Conservation (phyloP, 2,888 invertebrate species). For the Hemistola chrysoprasaria region DNA sequence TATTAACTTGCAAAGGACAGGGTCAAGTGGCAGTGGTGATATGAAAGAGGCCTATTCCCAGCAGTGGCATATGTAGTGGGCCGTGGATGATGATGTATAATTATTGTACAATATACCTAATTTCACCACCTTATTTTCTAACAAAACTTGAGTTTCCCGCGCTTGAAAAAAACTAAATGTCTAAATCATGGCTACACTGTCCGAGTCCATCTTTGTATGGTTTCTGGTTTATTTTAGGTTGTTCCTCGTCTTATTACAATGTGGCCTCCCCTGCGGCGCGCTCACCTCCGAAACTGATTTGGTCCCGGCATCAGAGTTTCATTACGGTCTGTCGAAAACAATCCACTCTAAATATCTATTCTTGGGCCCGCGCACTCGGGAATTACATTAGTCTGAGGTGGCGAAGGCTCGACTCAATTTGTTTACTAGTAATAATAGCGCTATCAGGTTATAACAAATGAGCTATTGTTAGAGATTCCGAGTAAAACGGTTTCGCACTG, state of each 20-base stretch:
- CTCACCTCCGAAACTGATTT: constrained; percentile 79
- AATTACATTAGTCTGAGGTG: constrained; percentile 83
- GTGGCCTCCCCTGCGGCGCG: constrained; percentile 80
- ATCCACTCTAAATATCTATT: constrained; percentile 83
- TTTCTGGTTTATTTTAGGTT: constrained; percentile 79
- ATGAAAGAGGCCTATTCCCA: no score
- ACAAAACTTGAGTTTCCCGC: no score
- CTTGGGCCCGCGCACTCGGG: constrained; percentile 78
- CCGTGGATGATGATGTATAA: no score
- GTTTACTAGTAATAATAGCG: constrained; percentile 79
- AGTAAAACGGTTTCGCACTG: constrained; percentile 71
- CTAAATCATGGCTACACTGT: constrained; percentile 10
- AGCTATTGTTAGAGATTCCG: constrained; percentile 78
- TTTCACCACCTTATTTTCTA: no score
- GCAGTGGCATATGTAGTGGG: no score
- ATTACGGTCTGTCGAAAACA: constrained; percentile 83
- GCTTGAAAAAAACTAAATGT: no score
- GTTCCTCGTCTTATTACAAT: constrained; percentile 80
- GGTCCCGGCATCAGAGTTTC: constrained; percentile 79
- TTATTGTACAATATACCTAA: no score
- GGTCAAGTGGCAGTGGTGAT: no score
- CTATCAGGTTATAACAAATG: constrained; percentile 81
- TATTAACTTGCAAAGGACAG: no score
- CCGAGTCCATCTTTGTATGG: constrained; percentile 43
- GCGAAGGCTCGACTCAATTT: constrained; percentile 82